phyloP scores from a whole-genome alignment of 1,140 invertebrate genomes.

The Lordiphosa clarofinis region DNA sequence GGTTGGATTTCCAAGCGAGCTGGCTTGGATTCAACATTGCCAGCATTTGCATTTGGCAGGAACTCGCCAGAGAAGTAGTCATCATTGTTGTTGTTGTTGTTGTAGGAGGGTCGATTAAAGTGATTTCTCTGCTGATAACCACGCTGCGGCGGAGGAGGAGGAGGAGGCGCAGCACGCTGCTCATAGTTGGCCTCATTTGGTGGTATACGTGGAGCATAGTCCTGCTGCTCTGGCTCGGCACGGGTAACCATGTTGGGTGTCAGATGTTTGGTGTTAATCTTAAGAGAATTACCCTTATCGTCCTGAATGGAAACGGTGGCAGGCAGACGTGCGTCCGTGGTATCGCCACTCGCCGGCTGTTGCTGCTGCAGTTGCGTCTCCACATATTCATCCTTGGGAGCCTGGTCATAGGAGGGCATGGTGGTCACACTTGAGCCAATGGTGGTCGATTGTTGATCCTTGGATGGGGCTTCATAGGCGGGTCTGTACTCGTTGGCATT shows the following conservation, averaged over 20 bases:
- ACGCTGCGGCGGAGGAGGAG: conserved; percentile 17
- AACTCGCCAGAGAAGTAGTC: conserved; percentile 68
- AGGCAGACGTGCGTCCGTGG: conserved; percentile 28
- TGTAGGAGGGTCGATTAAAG: conserved; percentile 51
- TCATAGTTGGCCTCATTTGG: conserved; percentile 40
- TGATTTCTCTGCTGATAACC: conserved; percentile 40
- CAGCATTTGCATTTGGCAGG: conserved; percentile 53
- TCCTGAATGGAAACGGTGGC: conserved; percentile 42
- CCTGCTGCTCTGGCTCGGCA: conserved; percentile 49
- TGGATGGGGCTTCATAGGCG: conserved; percentile 31
- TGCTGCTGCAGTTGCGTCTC: conserved; percentile 57
- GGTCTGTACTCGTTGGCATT: conserved; percentile 52
- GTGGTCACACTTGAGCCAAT: conserved; percentile 67
- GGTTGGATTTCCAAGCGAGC: conserved; percentile 57
- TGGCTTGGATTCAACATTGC: conserved; percentile 56
- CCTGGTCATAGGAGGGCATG: conserved; percentile 62
- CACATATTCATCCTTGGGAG: conserved; percentile 59
- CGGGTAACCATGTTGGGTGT: conserved; percentile 49
- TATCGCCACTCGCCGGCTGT: conserved; percentile 24
- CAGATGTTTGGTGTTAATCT: conserved; percentile 54
- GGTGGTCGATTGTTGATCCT: conserved; percentile 56
- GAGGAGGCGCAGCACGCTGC: background rate
- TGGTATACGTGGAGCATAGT: conserved; percentile 31
- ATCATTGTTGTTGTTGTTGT: conserved; percentile 35
- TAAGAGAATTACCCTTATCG: conserved; percentile 51